Conservation (phyloP, 2,797 vertebrate species). For the Chelonia mydas region DNA sequence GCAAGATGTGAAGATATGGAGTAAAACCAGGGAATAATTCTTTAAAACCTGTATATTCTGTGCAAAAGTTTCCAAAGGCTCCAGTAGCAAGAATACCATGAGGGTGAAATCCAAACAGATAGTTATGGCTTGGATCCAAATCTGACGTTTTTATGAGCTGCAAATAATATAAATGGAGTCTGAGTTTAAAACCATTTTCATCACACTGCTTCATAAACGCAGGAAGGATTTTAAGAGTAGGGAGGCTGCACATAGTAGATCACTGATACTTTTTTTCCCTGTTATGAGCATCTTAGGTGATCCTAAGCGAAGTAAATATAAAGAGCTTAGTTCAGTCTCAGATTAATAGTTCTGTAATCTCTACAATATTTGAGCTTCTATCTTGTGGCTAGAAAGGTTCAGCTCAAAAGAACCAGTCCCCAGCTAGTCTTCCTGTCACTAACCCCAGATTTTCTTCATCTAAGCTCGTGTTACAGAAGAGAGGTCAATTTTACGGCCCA, state of each 20-base stretch:
- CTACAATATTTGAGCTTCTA: neutral
- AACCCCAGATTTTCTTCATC: neutral
- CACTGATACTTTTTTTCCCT: neutral
- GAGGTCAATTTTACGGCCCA: neutral
- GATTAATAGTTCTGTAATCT: neutral
- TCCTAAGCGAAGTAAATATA: neutral
- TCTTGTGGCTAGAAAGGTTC: neutral
- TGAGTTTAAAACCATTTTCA: neutral
- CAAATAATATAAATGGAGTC: constrained; percentile 23
- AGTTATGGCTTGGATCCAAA: constrained; percentile 90
- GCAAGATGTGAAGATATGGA: constrained; percentile 87
- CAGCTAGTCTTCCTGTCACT: neutral
- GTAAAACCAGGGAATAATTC: constrained; percentile 88
- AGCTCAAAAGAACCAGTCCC: neutral
- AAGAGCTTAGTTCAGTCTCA: neutral
- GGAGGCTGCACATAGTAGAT: neutral
- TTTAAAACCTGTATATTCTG: constrained; percentile 78
- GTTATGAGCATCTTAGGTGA: neutral
- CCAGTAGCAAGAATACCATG: constrained; percentile 91
- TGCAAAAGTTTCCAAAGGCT: constrained; percentile 90
- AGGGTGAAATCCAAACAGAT: constrained; percentile 94
- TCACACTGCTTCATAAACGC: neutral
- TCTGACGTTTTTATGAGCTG: constrained; percentile 91
- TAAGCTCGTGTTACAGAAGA: neutral
- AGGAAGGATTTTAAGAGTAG: neutral